Conservation (phyloP, 2,113 vertebrate genomes). For the Prionailurus bengalensis region DNA sequence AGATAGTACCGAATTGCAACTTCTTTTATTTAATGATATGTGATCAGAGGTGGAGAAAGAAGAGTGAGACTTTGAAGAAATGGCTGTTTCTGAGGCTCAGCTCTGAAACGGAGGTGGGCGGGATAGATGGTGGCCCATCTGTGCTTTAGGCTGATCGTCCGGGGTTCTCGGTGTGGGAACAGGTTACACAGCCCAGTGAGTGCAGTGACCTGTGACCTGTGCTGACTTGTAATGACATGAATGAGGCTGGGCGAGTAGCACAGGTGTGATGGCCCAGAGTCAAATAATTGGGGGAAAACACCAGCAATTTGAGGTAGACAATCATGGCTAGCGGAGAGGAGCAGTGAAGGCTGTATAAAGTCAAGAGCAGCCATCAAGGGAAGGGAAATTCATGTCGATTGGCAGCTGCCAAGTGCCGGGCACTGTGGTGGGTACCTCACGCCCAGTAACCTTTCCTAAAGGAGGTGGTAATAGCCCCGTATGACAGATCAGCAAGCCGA, state of each 20-base stretch:
- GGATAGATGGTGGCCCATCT: neutral
- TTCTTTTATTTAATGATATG: neutral
- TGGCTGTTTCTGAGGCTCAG: neutral
- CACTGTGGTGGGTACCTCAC: neutral
- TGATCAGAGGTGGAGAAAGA: neutral
- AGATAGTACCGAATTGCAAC: too few species aligned
- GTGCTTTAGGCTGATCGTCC: neutral
- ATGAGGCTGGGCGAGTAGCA: neutral
- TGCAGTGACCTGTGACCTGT: neutral
- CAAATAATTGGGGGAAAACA: neutral
- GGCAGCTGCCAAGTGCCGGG: neutral
- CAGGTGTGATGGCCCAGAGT: neutral
- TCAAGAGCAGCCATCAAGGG: neutral
- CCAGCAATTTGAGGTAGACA: neutral
- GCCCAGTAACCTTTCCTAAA: neutral
- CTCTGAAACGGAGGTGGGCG: neutral
- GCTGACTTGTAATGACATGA: neutral
- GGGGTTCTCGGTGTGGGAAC: neutral
- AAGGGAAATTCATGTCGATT: neutral
- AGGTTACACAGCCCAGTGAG: neutral
- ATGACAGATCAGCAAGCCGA: neutral
- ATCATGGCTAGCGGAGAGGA: neutral
- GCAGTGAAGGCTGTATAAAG: neutral
- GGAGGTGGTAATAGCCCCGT: neutral
- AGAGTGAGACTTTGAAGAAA: neutral